A percentile compares a stretch with the other conserved stretches of the same genome.
These are phyloP conservation scores for Microdon myrmicae DNA, from an alignment of 2,888 invertebrate species.

Conservation along the genomic window DNA sequence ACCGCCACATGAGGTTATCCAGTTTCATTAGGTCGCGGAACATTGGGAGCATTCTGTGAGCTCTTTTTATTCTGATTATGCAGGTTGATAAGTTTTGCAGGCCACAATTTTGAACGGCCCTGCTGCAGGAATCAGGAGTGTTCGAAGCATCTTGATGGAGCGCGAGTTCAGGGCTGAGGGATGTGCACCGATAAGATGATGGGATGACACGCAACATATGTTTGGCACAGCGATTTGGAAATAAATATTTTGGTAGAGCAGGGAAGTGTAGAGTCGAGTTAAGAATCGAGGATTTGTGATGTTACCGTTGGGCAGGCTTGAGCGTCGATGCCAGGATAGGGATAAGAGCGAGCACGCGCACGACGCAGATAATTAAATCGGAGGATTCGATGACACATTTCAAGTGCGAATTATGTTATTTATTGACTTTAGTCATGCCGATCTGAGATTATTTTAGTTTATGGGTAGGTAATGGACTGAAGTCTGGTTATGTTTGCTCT, in stretches of 20 bases:
- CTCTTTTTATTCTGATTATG: slow-evolving; percentile 43
- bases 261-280: slow-evolving; percentile 11
- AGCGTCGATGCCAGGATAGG: slow-evolving; percentile 47
- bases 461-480: too few relatives aligned
- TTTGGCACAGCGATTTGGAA: slow-evolving; percentile 34
- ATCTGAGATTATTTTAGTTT: background rate
- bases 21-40: background rate
- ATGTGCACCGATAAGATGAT: slow-evolving; percentile 37
- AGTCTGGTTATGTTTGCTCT: too few relatives aligned
- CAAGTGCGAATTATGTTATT: slow-evolving; percentile 35
- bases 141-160: slow-evolving; percentile 8
- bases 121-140: too few relatives aligned
- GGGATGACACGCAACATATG: slow-evolving; percentile 55
- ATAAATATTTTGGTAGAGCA: slow-evolving; percentile 30
- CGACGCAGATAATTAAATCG: slow-evolving; percentile 32
- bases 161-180: slow-evolving; percentile 26
- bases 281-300: slow-evolving; percentile 25
- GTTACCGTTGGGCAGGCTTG: slow-evolving; percentile 30
- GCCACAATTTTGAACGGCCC: slow-evolving; percentile 36
- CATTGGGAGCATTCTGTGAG: slow-evolving; percentile 4
- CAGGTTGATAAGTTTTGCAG: slow-evolving; percentile 46
- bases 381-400: slow-evolving; percentile 41
- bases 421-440: slow-evolving; percentile 44
- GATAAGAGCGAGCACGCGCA: slow-evolving; percentile 24
- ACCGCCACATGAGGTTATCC: slow-evolving; percentile 20